Evolutionary conservation across 2,113 vertebrate species (phyloP).

Genomic region (Lutjanus erythropterus): DNA sequence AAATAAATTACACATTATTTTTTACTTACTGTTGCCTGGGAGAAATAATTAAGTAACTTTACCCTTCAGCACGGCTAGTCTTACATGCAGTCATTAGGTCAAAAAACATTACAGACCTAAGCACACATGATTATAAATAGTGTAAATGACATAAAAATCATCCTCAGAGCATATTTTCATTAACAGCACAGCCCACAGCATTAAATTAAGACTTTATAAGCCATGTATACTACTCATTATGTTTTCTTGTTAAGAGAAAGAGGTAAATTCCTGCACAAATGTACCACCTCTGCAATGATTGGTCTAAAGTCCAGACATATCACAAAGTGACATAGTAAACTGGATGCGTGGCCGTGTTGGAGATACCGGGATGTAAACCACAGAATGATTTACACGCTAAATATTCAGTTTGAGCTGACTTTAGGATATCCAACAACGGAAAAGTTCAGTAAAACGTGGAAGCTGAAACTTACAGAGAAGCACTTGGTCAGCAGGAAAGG

Average conservation of each 20-base stretch:
- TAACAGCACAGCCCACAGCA: not conserved
- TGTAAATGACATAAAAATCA: not conserved
- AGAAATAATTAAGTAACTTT: slow-evolving; percentile 24
- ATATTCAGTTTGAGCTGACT: too few relatives aligned
- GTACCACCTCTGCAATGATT: too few relatives aligned
- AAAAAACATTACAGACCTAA: slow-evolving; percentile 5
- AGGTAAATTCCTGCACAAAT: too few relatives aligned
- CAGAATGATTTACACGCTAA: too few relatives aligned
- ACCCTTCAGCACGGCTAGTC: not conserved
- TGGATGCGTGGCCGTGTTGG: too few relatives aligned
- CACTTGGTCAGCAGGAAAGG: too few relatives aligned
- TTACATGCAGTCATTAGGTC: slow-evolving; percentile 4
- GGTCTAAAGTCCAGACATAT: too few relatives aligned
- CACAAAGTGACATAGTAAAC: too few relatives aligned
- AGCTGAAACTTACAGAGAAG: too few relatives aligned
- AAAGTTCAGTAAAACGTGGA: too few relatives aligned
- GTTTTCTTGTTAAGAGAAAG: not conserved
- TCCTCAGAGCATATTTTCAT: not conserved
- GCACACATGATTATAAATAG: slow-evolving; percentile 4
- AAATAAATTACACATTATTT: slow-evolving; percentile 1
- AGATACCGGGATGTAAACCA: too few relatives aligned
- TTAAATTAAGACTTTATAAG: not conserved
- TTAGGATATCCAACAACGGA: too few relatives aligned
- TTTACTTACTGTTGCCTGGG: slow-evolving; percentile 17
- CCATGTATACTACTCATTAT: not conserved